Conservation (phyloP, 2,797 vertebrate species). For the Periparus ater region DNA sequence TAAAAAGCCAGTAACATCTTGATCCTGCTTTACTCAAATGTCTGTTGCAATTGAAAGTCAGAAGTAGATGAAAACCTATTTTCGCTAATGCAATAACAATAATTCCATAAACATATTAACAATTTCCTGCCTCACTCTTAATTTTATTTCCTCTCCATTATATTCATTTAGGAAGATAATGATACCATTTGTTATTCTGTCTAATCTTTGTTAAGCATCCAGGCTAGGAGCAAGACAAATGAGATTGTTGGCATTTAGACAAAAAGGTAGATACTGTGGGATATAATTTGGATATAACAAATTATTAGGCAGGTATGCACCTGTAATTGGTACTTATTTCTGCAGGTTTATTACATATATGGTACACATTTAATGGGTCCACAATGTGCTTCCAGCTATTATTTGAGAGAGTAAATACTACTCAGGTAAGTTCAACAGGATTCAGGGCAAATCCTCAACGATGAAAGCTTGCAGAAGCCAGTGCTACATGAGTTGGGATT, state of each 20-base stretch:
- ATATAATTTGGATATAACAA: slow-evolving; percentile 34
- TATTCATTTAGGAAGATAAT: slow-evolving; percentile 45
- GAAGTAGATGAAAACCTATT: slow-evolving; percentile 34
- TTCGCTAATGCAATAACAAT: slow-evolving; percentile 48
- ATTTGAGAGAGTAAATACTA: neutral
- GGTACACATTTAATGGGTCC: neutral
- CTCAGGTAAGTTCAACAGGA: neutral
- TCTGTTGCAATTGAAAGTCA: slow-evolving; percentile 27
- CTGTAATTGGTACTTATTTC: neutral
- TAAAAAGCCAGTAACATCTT: neutral
- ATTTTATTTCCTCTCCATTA: slow-evolving; percentile 54
- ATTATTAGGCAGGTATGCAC: slow-evolving; percentile 24
- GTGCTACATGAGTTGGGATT: neutral
- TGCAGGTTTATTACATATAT: neutral
- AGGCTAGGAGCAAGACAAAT: slow-evolving; percentile 16
- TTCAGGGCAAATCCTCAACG: neutral
- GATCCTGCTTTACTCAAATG: neutral
- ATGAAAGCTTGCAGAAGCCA: neutral
- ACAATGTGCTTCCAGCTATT: neutral
- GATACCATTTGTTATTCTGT: slow-evolving; percentile 28
- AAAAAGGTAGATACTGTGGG: slow-evolving; percentile 29
- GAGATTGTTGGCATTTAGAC: slow-evolving; percentile 25
- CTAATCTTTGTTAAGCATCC: neutral
- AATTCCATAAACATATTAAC: slow-evolving; percentile 57
- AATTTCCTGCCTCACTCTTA: slow-evolving; percentile 58